Evolutionary conservation across 2,113 vertebrate species (phyloP).

Genomic region (Boulengerochromis microlepis): DNA sequence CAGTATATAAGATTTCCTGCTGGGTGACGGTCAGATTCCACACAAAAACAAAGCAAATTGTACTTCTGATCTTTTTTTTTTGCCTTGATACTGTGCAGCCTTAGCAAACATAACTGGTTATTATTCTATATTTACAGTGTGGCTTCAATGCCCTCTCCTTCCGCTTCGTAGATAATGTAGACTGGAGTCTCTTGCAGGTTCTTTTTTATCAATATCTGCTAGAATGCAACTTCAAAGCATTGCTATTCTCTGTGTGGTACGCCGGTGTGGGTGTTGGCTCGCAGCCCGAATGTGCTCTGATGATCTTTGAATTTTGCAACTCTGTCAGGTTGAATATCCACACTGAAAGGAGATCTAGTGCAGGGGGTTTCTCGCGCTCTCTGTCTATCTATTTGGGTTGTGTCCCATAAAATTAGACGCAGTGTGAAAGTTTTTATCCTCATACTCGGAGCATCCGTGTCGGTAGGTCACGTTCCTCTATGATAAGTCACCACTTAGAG

Average conservation of each 20-base stretch:
- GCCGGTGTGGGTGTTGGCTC: constrained; percentile 40
- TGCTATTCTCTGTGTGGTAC: constrained; percentile 33
- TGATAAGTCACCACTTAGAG: neutral
- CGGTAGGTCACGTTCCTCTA: neutral
- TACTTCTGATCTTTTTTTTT: neutral
- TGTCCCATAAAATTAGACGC: neutral
- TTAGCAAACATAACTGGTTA: constrained; percentile 48
- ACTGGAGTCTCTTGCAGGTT: constrained; percentile 46
- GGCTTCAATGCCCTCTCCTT: constrained; percentile 64
- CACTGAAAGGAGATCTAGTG: neutral
- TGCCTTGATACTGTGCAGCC: constrained; percentile 41
- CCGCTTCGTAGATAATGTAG: constrained; percentile 55
- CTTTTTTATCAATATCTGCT: constrained; percentile 44
- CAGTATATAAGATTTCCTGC: neutral
- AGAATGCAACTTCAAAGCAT: constrained; percentile 35
- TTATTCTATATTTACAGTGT: constrained; percentile 65
- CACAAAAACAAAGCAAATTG: neutral
- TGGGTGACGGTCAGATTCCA: neutral
- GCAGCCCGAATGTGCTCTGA: constrained; percentile 14
- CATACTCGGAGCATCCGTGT: neutral
- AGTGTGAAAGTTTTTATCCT: neutral
- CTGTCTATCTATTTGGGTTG: neutral
- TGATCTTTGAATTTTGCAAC: constrained; percentile 37
- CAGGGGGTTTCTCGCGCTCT: neutral
- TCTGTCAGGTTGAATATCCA: constrained; percentile 10